Conservation (phyloP, 2,888 invertebrate genomes). For the Drosophila setosimentum region DNA sequence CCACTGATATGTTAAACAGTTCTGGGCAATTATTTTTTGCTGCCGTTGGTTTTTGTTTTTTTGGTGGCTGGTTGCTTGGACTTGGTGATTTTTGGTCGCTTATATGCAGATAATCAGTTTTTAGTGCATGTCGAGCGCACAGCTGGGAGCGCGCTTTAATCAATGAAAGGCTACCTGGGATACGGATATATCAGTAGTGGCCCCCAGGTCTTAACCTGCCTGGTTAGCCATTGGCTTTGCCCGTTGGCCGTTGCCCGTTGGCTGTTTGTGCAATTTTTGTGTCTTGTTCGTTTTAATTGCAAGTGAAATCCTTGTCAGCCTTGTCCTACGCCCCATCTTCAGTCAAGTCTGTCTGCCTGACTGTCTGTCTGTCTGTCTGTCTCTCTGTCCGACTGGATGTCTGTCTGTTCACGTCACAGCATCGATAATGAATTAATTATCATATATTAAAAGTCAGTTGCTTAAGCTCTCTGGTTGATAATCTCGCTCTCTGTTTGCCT, state of each 20-base stretch:
- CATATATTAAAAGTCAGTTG: constrained; percentile 82
- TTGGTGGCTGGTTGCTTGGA: constrained; percentile 3
- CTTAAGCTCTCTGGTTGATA: constrained; percentile 31
- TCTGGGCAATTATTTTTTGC: constrained; percentile 80
- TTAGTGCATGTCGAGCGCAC: constrained; percentile 70
- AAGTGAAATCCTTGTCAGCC: constrained; percentile 81
- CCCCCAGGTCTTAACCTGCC: constrained; percentile 3
- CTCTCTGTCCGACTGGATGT: constrained; percentile 23
- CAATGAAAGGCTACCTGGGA: constrained; percentile 65
- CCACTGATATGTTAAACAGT: constrained; percentile 80
- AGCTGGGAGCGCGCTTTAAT: constrained; percentile 71
- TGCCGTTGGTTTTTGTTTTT: constrained; percentile 20
- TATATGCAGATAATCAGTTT: constrained; percentile 81
- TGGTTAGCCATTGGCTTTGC: constrained; percentile 18
- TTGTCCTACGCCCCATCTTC: constrained; percentile 41
- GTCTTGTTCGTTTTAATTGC: constrained; percentile 81
- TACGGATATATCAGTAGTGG: constrained; percentile 5
- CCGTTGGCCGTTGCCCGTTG: constrained; percentile 1
- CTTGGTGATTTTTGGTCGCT: constrained; percentile 68
- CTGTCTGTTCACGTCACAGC: constrained; percentile 64
- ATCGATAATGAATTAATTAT: constrained; percentile 84
- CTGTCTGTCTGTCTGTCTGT: constrained; percentile 13
- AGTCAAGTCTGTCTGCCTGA: constrained; percentile 15
- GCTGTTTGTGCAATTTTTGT: constrained; percentile 64
- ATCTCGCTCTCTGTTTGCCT: constrained; percentile 41